Conservation (phyloP, 2,888 invertebrate species). For the Pelosia muscerda region DNA sequence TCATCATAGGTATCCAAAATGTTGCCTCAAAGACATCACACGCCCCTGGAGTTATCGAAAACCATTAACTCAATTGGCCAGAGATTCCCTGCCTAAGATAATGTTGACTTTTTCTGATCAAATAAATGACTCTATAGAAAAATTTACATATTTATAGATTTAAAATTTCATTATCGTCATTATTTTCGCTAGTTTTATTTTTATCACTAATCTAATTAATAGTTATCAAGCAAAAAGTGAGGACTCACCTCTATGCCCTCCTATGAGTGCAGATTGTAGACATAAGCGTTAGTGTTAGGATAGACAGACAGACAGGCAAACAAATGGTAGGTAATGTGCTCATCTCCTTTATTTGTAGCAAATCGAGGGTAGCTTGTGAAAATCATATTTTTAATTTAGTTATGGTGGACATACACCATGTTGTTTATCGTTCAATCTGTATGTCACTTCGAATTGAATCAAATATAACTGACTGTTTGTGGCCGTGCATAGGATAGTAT, state of each 20-base stretch:
- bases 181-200: too few relatives aligned
- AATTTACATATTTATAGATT: too few relatives aligned
- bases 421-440: neutral
- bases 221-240: conserved; percentile 39
- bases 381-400: neutral
- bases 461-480: neutral
- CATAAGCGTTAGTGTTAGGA: conserved; percentile 80
- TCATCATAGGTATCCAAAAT: too few relatives aligned
- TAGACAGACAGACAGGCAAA: conserved; percentile 77
- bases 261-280: conserved; percentile 81
- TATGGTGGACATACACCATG: neutral
- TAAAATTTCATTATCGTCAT: too few relatives aligned
- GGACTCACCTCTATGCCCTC: conserved; percentile 85
- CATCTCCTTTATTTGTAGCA: neutral
- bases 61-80: too few relatives aligned
- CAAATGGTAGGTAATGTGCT: conserved; percentile 70
- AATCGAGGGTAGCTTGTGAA: neutral
- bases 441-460: neutral
- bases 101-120: too few relatives aligned
- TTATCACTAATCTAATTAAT: neutral
- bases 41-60: too few relatives aligned
- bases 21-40: too few relatives aligned
- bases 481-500: too few relatives aligned
- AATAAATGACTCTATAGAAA: too few relatives aligned
- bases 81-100: too few relatives aligned